Evolutionary conservation across 2,888 invertebrate genomes (phyloP).

Genomic region (Hirtodrosophila confusa): DNA sequence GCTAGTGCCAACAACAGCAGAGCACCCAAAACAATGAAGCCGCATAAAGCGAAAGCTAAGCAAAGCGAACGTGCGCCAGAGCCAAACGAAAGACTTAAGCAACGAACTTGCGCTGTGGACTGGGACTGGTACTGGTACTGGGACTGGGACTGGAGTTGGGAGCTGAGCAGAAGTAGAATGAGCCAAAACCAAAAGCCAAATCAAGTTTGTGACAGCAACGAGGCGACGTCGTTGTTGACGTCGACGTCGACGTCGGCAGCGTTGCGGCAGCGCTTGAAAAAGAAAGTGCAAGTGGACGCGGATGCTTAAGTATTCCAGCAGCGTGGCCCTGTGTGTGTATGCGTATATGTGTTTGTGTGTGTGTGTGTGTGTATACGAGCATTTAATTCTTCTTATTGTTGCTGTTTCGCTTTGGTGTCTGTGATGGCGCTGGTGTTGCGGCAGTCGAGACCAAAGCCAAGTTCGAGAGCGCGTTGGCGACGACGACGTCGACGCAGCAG

Average conservation of each 20-base stretch:
- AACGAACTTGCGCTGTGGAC: slow-evolving; percentile 57
- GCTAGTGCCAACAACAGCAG: slow-evolving; percentile 10
- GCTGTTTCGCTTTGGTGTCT: slow-evolving; percentile 57
- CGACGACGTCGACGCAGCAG: slow-evolving; percentile 15
- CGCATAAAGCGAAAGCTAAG: slow-evolving; percentile 68
- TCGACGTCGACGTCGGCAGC: slow-evolving; percentile 31
- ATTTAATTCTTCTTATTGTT: slow-evolving; percentile 57
- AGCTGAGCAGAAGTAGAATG: slow-evolving; percentile 63
- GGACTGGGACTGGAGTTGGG: slow-evolving; percentile 29
- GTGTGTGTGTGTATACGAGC: slow-evolving; percentile 20
- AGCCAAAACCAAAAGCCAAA: slow-evolving; percentile 46
- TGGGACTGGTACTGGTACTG: no score
- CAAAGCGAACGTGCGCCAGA: slow-evolving; percentile 54
- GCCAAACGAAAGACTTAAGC: slow-evolving; percentile 75
- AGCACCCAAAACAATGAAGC: slow-evolving; percentile 44
- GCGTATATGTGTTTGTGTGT: slow-evolving; percentile 21
- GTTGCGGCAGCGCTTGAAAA: slow-evolving; percentile 70
- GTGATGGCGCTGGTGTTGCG: slow-evolving; percentile 40
- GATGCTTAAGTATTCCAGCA: slow-evolving; percentile 82
- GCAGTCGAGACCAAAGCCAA: slow-evolving; percentile 64
- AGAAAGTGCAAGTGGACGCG: slow-evolving; percentile 83
- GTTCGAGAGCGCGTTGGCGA: slow-evolving; percentile 61
- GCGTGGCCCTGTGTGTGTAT: slow-evolving; percentile 30
- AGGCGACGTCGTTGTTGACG: slow-evolving; percentile 11
- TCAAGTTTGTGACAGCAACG: slow-evolving; percentile 25